Conservation (phyloP, 1,140 invertebrate species). For the Drosophila pandora region DNA sequence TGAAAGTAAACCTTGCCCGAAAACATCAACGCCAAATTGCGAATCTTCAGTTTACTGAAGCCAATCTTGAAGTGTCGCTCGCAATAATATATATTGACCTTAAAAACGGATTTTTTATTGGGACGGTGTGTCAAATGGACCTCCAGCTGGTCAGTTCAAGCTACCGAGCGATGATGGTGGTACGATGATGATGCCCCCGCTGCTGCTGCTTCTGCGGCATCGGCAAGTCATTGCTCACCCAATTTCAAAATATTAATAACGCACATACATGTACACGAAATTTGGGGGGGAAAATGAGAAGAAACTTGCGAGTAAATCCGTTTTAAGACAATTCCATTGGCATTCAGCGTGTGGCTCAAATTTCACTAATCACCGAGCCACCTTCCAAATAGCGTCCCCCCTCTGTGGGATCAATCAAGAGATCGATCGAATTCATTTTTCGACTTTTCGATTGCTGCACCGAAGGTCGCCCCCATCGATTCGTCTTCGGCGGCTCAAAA, state of each 20-base stretch:
- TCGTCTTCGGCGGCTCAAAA: constrained; percentile 55
- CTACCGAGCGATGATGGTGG: constrained; percentile 43
- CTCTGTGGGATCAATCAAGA: constrained; percentile 39
- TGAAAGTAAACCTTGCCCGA: constrained; percentile 17
- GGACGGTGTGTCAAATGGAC: constrained; percentile 67
- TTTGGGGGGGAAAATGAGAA: constrained; percentile 24
- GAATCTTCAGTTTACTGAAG: constrained; percentile 21
- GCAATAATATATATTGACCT: constrained; percentile 56
- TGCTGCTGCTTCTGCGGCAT: constrained; percentile 40
- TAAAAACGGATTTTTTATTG: constrained; percentile 59
- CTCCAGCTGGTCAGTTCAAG: constrained; percentile 32
- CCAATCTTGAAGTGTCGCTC: constrained; percentile 44
- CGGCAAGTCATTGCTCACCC: constrained; percentile 76
- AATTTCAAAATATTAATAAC: constrained; percentile 73
- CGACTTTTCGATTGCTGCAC: constrained; percentile 26
- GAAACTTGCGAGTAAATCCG: constrained; percentile 54
- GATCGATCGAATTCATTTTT: constrained; percentile 49
- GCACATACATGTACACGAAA: constrained; percentile 28
- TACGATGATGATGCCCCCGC: constrained; percentile 23
- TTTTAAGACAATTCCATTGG: constrained; percentile 73
- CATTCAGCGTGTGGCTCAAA: constrained; percentile 68
- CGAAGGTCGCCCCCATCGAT: constrained; percentile 57
- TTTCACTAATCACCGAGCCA: constrained; percentile 65
- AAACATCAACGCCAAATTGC: constrained; percentile 32
- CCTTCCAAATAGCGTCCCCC: constrained; percentile 32